These are phyloP conservation scores for Chondrosia reniformis DNA, from an alignment of 37 sponge, comb jelly and placozoan species.

Conservation along the genomic window DNA sequence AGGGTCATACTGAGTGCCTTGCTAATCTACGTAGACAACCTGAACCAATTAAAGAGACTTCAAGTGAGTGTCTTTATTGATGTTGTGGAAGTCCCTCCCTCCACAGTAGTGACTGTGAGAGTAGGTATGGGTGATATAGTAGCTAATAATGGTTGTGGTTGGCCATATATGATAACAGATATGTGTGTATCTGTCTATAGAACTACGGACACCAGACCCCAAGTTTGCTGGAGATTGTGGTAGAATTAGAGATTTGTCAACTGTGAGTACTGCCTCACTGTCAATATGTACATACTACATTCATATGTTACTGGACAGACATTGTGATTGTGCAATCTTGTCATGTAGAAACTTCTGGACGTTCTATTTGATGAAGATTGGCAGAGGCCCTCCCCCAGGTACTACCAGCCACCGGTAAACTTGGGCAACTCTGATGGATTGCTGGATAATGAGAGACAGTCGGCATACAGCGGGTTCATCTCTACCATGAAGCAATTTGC, in stretches of 20 bases:
- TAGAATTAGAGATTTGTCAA: constrained; percentile 44
- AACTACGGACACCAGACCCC: constrained; percentile 20
- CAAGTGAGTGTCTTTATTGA: constrained; percentile 45
- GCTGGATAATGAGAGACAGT: too few relatives aligned
- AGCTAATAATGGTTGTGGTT: not conserved
- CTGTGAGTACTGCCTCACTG: not conserved
- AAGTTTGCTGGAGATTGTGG: constrained; percentile 57
- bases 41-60: constrained; percentile 59
- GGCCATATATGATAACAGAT: not conserved
- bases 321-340: not conserved
- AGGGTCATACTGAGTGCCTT: constrained; percentile 71
- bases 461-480: too few relatives aligned
- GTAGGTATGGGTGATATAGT: not conserved
- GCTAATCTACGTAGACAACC: constrained; percentile 47
- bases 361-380: constrained; percentile 48
- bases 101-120: not conserved
- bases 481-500: too few relatives aligned
- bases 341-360: constrained; percentile 70
- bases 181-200: constrained; percentile 14
- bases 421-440: too few relatives aligned
- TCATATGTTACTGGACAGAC: not conserved
- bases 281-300: not conserved
- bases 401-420: too few relatives aligned
- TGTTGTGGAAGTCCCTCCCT: too few relatives aligned
- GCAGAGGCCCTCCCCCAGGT: not conserved